phyloP scores from a whole-genome alignment of 2,113 vertebrate genomes.

The Acanthochromis polyacanthus region DNA sequence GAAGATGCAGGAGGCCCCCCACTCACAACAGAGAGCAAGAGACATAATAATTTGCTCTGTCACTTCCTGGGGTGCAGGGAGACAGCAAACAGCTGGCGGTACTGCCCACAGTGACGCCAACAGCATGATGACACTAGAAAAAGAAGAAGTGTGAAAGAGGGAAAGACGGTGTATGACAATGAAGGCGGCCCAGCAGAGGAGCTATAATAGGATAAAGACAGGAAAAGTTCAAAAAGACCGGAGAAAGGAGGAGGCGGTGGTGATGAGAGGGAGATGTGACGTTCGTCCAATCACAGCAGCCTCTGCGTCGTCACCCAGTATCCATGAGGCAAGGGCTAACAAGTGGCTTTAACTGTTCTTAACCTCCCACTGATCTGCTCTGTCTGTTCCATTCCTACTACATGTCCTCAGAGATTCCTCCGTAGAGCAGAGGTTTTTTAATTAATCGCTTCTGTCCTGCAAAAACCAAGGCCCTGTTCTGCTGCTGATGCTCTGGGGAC shows the following conservation, averaged over 20 bases:
- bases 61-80: slow-evolving; percentile 64
- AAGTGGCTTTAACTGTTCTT: slow-evolving; percentile 36
- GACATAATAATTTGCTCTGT: slow-evolving; percentile 69
- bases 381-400: slow-evolving; percentile 30
- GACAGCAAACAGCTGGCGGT: slow-evolving; percentile 75
- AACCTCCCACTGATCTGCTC: slow-evolving; percentile 21
- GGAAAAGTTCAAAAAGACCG: slow-evolving; percentile 3
- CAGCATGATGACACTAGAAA: slow-evolving; percentile 38
- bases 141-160: slow-evolving; percentile 24
- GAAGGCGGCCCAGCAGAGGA: slow-evolving; percentile 20
- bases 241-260: background rate
- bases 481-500: slow-evolving; percentile 37
- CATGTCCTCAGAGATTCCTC: slow-evolving; percentile 37
- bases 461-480: slow-evolving; percentile 32
- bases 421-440: slow-evolving; percentile 52
- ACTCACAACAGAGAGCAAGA: slow-evolving; percentile 21
- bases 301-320: slow-evolving; percentile 32
- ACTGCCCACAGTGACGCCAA: slow-evolving; percentile 51
- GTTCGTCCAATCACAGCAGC: slow-evolving; percentile 2
- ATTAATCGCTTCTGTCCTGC: slow-evolving; percentile 60
- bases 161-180: slow-evolving; percentile 2
- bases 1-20: slow-evolving; percentile 15
- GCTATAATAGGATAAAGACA: slow-evolving; percentile 33
- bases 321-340: slow-evolving; percentile 21
- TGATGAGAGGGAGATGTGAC: slow-evolving; percentile 24